Base-by-base conservation (phyloP, 2,113 vertebrate species). In the Toxostoma redivivum region DNA sequence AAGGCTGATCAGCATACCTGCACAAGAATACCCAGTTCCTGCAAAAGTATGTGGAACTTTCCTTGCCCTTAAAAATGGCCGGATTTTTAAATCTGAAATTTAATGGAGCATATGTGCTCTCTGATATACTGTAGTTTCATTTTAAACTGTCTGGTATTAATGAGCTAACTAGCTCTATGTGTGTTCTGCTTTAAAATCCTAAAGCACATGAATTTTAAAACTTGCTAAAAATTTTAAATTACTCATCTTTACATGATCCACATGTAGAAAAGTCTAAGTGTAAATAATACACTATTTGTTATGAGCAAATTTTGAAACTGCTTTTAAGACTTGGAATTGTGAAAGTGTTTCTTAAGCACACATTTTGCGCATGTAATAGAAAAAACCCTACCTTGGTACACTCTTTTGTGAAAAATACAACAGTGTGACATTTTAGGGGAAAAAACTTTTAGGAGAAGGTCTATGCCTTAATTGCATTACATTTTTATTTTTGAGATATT, bases 91-190 rank as follows among this genome's bases (percentile, higher is more conserved):
- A 57, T 94, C 86, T 94, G 92, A 94, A 88, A 77, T 90, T 86
- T 94, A 90, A 65, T 78, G 67, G 86, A n/a, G 40, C 66, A 60
- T 97, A 50, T 94, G 80, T 72, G 37, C 57, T 92, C 64, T 84
- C 74, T 91, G 82, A 87, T 96, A 71, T 33, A 90, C 48, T 92
- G 47, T 62, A 58, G 86, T 96, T 98, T 97, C 71, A 79, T 97
- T 97, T 97, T 96, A 95, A 96, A 70, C 31, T 81, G 57, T 67
- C 72, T 44, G 51, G n/a, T 85, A 82, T 95, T 97, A 96, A 90
- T 86, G 73, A 97, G 95, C 80, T 81, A 86, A 58, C 80, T 91
- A 93, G 37, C 54, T 88, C 35, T 65, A 28, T 77, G 37, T 77
- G 66, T 76, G 38, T 89, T 84, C 57, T 94, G 20, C 80, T 82